Evolutionary conservation across 2,113 vertebrate genomes (phyloP).

Genomic region (Neogale vison): DNA sequence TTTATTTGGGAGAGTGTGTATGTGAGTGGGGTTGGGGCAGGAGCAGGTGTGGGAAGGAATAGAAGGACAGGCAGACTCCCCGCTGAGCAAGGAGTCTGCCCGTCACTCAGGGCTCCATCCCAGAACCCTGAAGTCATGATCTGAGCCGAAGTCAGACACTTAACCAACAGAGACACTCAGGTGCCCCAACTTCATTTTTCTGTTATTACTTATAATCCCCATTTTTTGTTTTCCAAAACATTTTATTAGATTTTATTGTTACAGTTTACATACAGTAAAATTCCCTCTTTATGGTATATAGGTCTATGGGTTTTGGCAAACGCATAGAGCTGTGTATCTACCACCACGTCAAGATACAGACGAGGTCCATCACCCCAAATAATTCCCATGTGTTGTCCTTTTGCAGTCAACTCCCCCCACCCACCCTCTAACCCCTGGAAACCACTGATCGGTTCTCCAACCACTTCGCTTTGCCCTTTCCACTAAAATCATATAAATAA

Average conservation of each 20-base stretch:
- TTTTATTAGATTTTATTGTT: not conserved
- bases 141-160: not conserved
- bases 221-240: not conserved
- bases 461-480: not conserved
- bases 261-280: not conserved
- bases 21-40: accelerated
- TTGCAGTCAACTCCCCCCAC: not conserved
- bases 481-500: not conserved
- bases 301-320: not conserved
- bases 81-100: not conserved
- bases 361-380: not conserved
- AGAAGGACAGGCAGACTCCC: not conserved
- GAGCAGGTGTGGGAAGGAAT: not conserved
- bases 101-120: not conserved
- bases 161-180: not conserved
- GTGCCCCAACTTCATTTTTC: not conserved
- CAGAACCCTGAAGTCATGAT: not conserved
- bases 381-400: not conserved
- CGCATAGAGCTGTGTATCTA: not conserved
- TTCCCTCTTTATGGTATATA: not conserved
- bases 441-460: not conserved
- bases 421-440: not conserved
- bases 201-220: not conserved
- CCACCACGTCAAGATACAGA: not conserved
- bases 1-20: not conserved